Percentiles rank a stretch among this genome's conserved stretches.
Evolutionary conservation across 1,140 invertebrate genomes (phyloP).

Genomic region (Zaprionus vittiger): DNA sequence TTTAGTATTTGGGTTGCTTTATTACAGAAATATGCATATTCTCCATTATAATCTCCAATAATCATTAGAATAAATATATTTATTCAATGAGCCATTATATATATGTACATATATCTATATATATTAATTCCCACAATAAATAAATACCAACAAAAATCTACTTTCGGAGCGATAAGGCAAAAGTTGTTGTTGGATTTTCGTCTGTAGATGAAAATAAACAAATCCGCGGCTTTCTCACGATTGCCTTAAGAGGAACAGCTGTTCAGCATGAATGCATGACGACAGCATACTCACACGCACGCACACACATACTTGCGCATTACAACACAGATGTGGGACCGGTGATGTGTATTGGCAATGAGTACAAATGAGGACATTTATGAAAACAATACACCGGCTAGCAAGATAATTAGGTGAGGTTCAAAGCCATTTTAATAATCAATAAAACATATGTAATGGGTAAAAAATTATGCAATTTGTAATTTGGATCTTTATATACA

Average conservation of each 20-base stretch:
- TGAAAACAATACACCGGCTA: slow-evolving; percentile 49
- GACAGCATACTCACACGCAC: slow-evolving; percentile 8
- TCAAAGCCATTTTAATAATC: slow-evolving; percentile 60
- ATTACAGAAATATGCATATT: no score
- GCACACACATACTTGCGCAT: neutral
- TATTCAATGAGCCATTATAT: neutral
- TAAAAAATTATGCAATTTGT: slow-evolving; percentile 22
- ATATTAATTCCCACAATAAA: neutral
- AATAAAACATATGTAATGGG: slow-evolving; percentile 39
- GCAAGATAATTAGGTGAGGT: slow-evolving; percentile 15
- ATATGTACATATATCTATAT: no score
- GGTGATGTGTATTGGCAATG: slow-evolving; percentile 16
- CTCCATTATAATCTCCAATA: no score
- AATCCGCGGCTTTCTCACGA: slow-evolving; percentile 44
- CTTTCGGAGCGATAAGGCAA: slow-evolving; percentile 11
- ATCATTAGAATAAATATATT: neutral
- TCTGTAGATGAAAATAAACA: slow-evolving; percentile 39
- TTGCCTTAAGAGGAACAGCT: slow-evolving; percentile 62
- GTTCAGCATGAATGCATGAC: slow-evolving; percentile 58
- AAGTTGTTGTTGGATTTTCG: slow-evolving; percentile 15
- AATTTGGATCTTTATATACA: slow-evolving; percentile 29
- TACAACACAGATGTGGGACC: slow-evolving; percentile 46
- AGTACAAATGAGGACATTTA: slow-evolving; percentile 31
- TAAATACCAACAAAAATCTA: neutral
- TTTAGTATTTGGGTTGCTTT: no score